These are phyloP conservation scores for Rhagoletis zephyria DNA, from an alignment of 1,140 invertebrate species.

Conservation along the genomic window DNA sequence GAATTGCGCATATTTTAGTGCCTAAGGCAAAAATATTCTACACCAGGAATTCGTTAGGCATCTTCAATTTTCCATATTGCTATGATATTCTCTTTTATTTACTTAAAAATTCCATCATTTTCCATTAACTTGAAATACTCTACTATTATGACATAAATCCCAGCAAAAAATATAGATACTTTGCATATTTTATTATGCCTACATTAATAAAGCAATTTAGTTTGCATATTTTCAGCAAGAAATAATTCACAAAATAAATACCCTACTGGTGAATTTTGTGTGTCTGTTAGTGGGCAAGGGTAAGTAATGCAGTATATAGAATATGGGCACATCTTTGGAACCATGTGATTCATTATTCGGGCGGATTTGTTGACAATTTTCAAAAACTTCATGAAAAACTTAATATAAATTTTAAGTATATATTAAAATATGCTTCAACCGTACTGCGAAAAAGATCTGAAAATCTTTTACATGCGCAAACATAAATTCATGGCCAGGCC, in stretches of 20 bases:
- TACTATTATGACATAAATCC: slow-evolving; percentile 18
- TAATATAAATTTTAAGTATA: no score
- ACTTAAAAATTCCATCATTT: slow-evolving; percentile 10
- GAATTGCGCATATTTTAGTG: not conserved
- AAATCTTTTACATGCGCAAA: no score
- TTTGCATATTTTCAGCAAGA: slow-evolving; percentile 35
- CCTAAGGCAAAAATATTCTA: not conserved
- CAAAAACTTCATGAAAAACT: no score
- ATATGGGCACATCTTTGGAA: no score
- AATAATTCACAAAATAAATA: not conserved
- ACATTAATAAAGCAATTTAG: slow-evolving; percentile 48
- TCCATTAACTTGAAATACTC: not conserved
- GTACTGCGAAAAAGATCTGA: no score
- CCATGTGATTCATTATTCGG: no score
- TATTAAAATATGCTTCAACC: no score
- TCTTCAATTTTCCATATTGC: not conserved
- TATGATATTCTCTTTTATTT: slow-evolving; percentile 39
- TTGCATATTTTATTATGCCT: slow-evolving; percentile 50
- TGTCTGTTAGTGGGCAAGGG: not conserved
- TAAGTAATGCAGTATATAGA: not conserved
- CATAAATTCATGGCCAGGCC: no score
- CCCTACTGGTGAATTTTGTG: not conserved
- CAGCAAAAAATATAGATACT: not conserved
- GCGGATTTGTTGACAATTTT: no score
- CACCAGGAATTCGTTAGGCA: not conserved